Conservation (phyloP, 2,113 vertebrate species). For the Pelusios castaneus region DNA sequence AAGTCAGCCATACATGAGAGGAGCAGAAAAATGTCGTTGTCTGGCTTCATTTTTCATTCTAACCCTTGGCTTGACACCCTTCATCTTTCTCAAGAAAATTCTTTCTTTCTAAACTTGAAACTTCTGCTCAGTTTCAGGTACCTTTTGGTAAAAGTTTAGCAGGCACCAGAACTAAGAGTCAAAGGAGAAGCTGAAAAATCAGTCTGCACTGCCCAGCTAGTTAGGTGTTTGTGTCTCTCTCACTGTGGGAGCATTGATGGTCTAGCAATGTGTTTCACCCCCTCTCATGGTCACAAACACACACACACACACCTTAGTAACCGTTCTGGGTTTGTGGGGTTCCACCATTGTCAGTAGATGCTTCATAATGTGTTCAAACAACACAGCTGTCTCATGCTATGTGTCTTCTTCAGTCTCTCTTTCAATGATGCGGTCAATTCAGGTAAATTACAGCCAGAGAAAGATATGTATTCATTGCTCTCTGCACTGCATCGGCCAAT, state of each 20-base stretch:
- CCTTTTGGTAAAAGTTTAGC: not conserved
- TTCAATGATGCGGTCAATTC: not conserved
- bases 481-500: not conserved
- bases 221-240: not conserved
- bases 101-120: not conserved
- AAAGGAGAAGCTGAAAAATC: not conserved
- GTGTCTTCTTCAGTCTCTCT: not conserved
- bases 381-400: accelerated
- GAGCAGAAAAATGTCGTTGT: not conserved
- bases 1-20: not conserved
- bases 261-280: not conserved
- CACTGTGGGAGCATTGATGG: not conserved
- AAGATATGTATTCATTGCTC: not conserved
- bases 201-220: not conserved
- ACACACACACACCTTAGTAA: not conserved
- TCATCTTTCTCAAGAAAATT: not conserved
- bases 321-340: not conserved
- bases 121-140: not conserved
- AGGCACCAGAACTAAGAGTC: not conserved
- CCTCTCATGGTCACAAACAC: not conserved
- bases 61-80: not conserved
- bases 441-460: conserved; percentile 9
- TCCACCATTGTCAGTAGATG: not conserved
- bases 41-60: not conserved
- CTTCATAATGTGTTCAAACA: conserved; percentile 10